A percentile compares a stretch with the other conserved stretches of the same genome.
Evolutionary conservation across 2,888 invertebrate genomes (phyloP).

Genomic region (Drosophila emarginata): DNA sequence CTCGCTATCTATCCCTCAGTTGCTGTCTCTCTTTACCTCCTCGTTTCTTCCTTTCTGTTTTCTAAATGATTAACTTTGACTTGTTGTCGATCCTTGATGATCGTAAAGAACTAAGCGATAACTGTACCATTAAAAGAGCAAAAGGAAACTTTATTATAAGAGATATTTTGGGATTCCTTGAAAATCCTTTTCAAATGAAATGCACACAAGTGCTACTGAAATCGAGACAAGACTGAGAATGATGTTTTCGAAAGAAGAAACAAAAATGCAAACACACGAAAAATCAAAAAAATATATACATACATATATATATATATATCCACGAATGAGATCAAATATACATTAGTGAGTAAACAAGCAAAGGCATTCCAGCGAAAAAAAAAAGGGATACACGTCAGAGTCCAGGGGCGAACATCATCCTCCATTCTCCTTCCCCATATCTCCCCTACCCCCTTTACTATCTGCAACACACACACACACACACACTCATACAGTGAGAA

Average conservation of each 20-base stretch:
- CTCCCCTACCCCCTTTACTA: neutral
- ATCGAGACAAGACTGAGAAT: neutral
- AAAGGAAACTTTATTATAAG: neutral
- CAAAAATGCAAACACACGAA: constrained; percentile 34
- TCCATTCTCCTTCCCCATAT: constrained; percentile 11
- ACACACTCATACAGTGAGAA: neutral
- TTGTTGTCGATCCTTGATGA: constrained; percentile 52
- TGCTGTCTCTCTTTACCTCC: constrained; percentile 24
- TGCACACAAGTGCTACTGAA: constrained; percentile 37
- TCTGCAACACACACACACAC: neutral
- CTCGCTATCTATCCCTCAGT: constrained; percentile 20
- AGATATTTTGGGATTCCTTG: constrained; percentile 51
- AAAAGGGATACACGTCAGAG: constrained; percentile 59
- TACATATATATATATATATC: constrained; percentile 22
- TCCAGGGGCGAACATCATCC: constrained; percentile 14
- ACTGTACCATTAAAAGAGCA: constrained; percentile 52
- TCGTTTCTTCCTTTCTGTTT: constrained; percentile 36
- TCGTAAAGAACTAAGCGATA: constrained; percentile 20
- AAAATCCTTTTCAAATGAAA: constrained; percentile 62
- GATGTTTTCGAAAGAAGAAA: constrained; percentile 3
- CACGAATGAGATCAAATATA: constrained; percentile 64
- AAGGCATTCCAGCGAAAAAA: constrained; percentile 61
- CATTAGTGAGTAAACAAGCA: constrained; percentile 69
- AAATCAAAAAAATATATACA: constrained; percentile 7
- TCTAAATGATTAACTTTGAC: constrained; percentile 23